Conservation (phyloP, 2,797 vertebrate species). For the Gymnodraco acuticeps region DNA sequence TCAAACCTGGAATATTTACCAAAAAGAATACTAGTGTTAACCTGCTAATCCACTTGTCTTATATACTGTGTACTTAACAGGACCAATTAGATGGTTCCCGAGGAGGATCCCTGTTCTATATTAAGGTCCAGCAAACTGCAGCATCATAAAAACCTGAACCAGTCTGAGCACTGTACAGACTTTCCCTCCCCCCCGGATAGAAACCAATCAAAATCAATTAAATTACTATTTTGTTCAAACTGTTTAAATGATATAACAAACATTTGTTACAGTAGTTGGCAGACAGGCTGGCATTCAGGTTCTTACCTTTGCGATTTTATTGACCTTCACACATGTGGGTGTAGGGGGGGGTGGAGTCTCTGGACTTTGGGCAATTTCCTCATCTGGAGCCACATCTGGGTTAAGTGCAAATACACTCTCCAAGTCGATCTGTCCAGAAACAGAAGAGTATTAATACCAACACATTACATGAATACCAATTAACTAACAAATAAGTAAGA, state of each 20-base stretch:
- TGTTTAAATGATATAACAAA: neutral
- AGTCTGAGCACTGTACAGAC: neutral
- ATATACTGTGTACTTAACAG: conserved; percentile 43
- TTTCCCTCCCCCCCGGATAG: neutral
- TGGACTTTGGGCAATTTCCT: conserved; percentile 91
- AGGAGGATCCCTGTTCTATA: conserved; percentile 49
- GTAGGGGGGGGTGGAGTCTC: conserved; percentile 92
- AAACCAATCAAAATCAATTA: neutral
- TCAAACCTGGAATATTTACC: neutral
- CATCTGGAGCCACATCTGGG: conserved; percentile 93
- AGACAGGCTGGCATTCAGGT: neutral
- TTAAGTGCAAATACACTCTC: conserved; percentile 98
- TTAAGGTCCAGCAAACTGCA: conserved; percentile 40
- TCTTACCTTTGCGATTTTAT: conserved; percentile 95
- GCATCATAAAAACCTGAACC: conserved; percentile 9
- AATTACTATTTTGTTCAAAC: neutral
- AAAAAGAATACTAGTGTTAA: conserved; percentile 1
- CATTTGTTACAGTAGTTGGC: neutral
- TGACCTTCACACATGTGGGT: conserved; percentile 88
- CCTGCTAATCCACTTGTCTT: neutral
- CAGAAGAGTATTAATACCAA: conserved; percentile 5
- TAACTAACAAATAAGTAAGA: neutral
- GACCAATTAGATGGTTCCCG: conserved; percentile 37
- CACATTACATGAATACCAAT: neutral
- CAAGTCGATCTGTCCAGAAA: conserved; percentile 90